A percentile compares a stretch with the other conserved stretches of the same genome.
These are phyloP conservation scores for Nyleta sp. DNA, from an alignment of 2,888 invertebrate genomes.

Conservation along the genomic window DNA sequence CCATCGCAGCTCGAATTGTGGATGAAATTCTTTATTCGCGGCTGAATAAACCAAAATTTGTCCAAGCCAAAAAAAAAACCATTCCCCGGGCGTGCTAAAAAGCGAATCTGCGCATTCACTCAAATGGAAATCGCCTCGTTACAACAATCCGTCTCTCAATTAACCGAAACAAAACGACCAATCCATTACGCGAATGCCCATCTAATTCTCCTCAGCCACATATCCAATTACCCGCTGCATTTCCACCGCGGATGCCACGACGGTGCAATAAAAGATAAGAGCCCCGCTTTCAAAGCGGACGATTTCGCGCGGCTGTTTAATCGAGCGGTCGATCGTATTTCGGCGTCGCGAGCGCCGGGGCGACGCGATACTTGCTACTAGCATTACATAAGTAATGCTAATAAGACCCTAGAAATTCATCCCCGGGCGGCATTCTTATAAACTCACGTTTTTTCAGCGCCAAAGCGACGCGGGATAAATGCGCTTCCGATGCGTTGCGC, in stretches of 20 bases:
- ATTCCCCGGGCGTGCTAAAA: too few species aligned
- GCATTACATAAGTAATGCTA: slow-evolving; percentile 37
- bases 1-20: too few species aligned
- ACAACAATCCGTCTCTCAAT: slow-evolving; percentile 5
- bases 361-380: too few species aligned
- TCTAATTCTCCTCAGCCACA: slow-evolving; percentile 10
- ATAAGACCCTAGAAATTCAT: slow-evolving; percentile 32
- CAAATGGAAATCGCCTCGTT: neutral
- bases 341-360: too few species aligned
- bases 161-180: slow-evolving; percentile 26
- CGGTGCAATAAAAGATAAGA: slow-evolving; percentile 29
- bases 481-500: slow-evolving; percentile 24
- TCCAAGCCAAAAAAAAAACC: too few species aligned
- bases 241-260: slow-evolving; percentile 15
- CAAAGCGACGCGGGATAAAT: slow-evolving; percentile 16
- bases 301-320: too few species aligned
- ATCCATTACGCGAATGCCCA: slow-evolving; percentile 19
- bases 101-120: neutral
- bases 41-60: too few species aligned
- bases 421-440: slow-evolving; percentile 16
- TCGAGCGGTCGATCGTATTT: too few species aligned
- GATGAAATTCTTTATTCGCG: too few species aligned
- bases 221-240: slow-evolving; percentile 23
- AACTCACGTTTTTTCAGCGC: slow-evolving; percentile 8
- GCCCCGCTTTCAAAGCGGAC: slow-evolving; percentile 20